These are phyloP conservation scores for Leptosomus discolor DNA, from an alignment of 2,113 vertebrate species.

Conservation along the genomic window DNA sequence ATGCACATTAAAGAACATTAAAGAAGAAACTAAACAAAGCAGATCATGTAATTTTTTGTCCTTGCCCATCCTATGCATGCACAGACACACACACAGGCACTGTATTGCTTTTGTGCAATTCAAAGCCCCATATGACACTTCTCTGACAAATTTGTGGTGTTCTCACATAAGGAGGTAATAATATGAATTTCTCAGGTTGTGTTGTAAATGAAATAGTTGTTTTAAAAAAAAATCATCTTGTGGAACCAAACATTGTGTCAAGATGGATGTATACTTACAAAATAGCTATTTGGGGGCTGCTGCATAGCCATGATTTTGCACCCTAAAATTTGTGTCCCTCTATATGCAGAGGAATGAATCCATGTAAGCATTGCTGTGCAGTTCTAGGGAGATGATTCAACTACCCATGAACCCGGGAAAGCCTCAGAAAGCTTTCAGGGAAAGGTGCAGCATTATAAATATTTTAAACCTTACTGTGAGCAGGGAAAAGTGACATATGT, in stretches of 20 bases:
- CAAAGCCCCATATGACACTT: neutral
- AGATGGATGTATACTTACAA: neutral
- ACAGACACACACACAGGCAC: neutral
- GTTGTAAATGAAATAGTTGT: neutral
- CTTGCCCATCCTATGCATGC: neutral
- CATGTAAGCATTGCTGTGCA: neutral
- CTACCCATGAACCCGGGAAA: conserved; percentile 24
- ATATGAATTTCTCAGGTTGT: neutral
- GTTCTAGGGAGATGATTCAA: conserved; percentile 21
- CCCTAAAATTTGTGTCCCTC: neutral
- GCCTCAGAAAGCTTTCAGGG: conserved; percentile 51
- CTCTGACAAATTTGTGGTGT: neutral
- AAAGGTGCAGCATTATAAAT: conserved; percentile 66
- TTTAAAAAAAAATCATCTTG: neutral
- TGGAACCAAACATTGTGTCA: neutral
- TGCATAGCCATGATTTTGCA: neutral
- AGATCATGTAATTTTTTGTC: neutral
- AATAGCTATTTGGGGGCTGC: neutral
- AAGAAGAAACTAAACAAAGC: neutral
- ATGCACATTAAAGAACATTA: neutral
- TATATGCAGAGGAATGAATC: neutral
- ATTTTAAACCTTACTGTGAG: conserved; percentile 59
- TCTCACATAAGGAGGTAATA: neutral
- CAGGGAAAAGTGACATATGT: conserved; percentile 59
- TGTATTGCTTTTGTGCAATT: neutral